Conservation (phyloP, 2,797 vertebrate genomes). For the Champsocephalus esox region DNA sequence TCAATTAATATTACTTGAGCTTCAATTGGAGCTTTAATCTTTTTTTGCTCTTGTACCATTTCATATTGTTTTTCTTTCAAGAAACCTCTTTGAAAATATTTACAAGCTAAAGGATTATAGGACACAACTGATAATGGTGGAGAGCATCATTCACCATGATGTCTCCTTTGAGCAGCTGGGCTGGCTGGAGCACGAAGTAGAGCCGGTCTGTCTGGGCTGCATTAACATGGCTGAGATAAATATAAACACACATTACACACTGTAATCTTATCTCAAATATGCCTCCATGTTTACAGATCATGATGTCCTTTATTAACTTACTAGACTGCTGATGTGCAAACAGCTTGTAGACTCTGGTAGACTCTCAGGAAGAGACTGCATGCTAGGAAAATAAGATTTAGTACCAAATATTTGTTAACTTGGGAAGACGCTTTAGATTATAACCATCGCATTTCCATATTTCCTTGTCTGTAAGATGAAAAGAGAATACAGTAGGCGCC, state of each 20-base stretch:
- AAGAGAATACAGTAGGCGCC: background rate
- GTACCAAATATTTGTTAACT: background rate
- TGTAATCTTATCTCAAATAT: background rate
- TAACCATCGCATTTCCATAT: background rate
- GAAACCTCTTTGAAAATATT: background rate
- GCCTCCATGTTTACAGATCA: background rate
- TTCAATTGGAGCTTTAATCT: background rate
- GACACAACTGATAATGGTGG: background rate
- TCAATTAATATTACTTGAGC: background rate
- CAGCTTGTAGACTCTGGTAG: conserved; percentile 90
- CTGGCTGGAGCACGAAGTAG: conserved; percentile 89
- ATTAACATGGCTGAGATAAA: conserved; percentile 79
- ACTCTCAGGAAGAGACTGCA: conserved; percentile 91
- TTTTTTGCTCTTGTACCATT: no score
- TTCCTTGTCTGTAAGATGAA: background rate
- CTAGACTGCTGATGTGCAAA: conserved; percentile 94
- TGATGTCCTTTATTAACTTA: conserved; percentile 77
- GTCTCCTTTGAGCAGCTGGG: conserved; percentile 93
- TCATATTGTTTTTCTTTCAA: background rate
- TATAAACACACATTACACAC: conserved; percentile 25
- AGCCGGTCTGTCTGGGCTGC: conserved; percentile 83
- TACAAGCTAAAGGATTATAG: background rate
- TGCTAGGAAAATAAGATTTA: conserved; percentile 71
- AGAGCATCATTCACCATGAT: conserved; percentile 88
- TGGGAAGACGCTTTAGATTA: background rate